Percentiles rank a stretch among this genome's conserved stretches.
phyloP scores from a whole-genome alignment of 1,140 invertebrate genomes.

The Leptinotarsa texana region DNA sequence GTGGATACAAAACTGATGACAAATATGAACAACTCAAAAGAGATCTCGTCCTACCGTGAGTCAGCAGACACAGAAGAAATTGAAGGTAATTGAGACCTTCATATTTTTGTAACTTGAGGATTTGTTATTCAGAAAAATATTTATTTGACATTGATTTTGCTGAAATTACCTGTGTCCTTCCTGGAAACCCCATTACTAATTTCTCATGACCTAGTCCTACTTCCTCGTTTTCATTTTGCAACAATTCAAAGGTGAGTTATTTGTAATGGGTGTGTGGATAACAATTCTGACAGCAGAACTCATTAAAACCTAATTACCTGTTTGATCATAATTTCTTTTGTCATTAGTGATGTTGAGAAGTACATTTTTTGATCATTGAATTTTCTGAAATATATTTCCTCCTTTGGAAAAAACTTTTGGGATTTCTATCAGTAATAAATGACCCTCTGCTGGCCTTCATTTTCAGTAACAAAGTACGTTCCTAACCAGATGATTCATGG shows the following conservation, averaged over 20 bases:
- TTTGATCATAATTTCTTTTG: too few relatives aligned
- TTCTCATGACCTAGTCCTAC: slow-evolving; percentile 16
- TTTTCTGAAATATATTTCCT: too few relatives aligned
- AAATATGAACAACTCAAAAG: slow-evolving; percentile 49
- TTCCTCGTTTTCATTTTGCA: not conserved
- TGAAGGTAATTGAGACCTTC: slow-evolving; percentile 37
- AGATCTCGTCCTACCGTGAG: slow-evolving; percentile 40
- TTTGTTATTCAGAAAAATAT: slow-evolving; percentile 13
- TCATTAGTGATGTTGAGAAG: too few relatives aligned
- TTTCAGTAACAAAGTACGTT: too few relatives aligned
- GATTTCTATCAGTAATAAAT: too few relatives aligned
- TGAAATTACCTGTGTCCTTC: too few relatives aligned
- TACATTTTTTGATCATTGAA: too few relatives aligned
- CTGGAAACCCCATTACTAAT: not conserved
- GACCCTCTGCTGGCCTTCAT: too few relatives aligned
- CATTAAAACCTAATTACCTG: not conserved
- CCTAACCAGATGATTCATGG: too few relatives aligned
- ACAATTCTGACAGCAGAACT: not conserved
- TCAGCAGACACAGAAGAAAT: slow-evolving; percentile 44
- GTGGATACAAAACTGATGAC: slow-evolving; percentile 49
- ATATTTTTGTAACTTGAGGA: slow-evolving; percentile 13
- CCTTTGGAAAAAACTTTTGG: too few relatives aligned
- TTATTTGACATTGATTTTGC: too few relatives aligned
- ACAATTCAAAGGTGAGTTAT: slow-evolving; percentile 2
- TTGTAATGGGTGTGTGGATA: not conserved